phyloP scores from a whole-genome alignment of 2,113 vertebrate genomes.

The Glaucomys volans region DNA sequence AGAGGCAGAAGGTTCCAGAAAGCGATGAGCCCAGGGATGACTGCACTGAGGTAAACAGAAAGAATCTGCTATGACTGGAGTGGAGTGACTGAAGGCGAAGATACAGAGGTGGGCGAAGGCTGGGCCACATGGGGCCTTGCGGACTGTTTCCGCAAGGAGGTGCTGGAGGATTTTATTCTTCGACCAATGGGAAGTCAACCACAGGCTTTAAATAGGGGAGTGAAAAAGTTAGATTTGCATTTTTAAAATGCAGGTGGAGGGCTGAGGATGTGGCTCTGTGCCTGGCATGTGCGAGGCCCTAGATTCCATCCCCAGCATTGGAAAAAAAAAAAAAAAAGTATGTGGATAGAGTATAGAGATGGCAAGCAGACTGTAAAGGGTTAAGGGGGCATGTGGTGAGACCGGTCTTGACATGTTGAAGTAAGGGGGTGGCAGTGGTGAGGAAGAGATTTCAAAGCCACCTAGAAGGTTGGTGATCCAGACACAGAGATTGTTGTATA shows the following conservation, averaged over 20 bases:
- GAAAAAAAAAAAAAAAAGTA: neutral
- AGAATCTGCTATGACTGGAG: neutral
- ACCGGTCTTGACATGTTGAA: neutral
- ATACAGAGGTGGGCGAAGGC: neutral
- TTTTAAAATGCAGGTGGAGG: neutral
- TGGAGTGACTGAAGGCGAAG: neutral
- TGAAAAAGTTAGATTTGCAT: slow-evolving; percentile 46
- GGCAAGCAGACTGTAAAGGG: neutral
- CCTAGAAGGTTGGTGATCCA: neutral
- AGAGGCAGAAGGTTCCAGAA: neutral
- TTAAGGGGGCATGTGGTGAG: neutral
- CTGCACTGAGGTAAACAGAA: neutral
- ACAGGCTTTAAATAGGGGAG: neutral
- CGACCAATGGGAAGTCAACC: slow-evolving; percentile 19
- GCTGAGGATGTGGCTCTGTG: too few species aligned
- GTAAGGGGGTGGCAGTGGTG: neutral
- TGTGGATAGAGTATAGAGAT: neutral
- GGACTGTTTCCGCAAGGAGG: neutral
- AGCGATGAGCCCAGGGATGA: neutral
- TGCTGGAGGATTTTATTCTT: neutral
- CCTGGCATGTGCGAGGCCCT: too few species aligned
- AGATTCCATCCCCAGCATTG: too few species aligned
- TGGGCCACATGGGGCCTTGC: neutral
- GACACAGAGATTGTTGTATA: neutral
- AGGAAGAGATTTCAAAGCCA: neutral